These are phyloP conservation scores for Helicoverpa zea DNA, from an alignment of 1,140 invertebrate species.

Conservation along the genomic window DNA sequence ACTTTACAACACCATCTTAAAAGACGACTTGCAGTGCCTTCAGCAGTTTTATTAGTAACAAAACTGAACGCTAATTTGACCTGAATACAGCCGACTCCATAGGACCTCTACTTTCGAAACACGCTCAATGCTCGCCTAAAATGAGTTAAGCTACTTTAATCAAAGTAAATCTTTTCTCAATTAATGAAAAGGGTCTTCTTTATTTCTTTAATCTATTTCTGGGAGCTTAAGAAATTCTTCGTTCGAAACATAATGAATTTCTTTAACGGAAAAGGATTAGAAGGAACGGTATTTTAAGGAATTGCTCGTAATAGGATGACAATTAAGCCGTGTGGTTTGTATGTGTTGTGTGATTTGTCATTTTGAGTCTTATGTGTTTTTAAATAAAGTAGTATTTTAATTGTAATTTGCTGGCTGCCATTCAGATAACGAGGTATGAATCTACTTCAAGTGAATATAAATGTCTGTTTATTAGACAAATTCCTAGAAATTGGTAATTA, in stretches of 20 bases:
- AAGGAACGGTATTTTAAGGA: constrained; percentile 4
- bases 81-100: constrained; percentile 8
- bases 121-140: constrained; percentile 25
- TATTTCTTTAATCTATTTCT: constrained; percentile 41
- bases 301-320: background rate
- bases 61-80: constrained; percentile 16
- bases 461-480: too few species aligned
- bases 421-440: background rate
- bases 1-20: too few species aligned
- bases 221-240: constrained; percentile 36
- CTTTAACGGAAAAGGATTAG: constrained; percentile 39
- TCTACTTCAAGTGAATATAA: too few species aligned
- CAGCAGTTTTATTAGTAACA: background rate
- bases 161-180: constrained; percentile 47
- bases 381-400: background rate
- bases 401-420: too few species aligned
- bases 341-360: background rate
- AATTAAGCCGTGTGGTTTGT: constrained; percentile 9
- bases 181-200: constrained; percentile 47
- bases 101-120: background rate
- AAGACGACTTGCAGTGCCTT: too few species aligned
- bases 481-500: too few species aligned
- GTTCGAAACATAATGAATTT: constrained; percentile 36
- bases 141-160: constrained; percentile 48
- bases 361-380: background rate